Evolutionary conservation across 2,797 vertebrate species (phyloP).

Genomic region (Dipus sagitta): DNA sequence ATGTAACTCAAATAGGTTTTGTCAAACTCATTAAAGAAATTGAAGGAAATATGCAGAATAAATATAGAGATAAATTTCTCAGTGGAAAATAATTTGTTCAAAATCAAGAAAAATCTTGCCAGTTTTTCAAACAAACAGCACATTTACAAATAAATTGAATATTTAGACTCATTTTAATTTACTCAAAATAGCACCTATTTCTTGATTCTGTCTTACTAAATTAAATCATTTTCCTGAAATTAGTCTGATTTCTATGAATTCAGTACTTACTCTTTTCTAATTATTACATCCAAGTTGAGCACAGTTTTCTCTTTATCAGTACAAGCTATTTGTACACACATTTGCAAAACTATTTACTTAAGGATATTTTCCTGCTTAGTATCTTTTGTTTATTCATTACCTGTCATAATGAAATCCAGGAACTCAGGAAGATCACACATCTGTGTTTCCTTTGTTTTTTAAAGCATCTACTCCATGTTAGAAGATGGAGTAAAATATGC

Average conservation of each 20-base stretch:
- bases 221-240: slow-evolving; percentile 64
- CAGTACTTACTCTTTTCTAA: slow-evolving; percentile 60
- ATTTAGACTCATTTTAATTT: slow-evolving; percentile 69
- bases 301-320: slow-evolving; percentile 15
- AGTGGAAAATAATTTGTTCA: not conserved
- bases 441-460: slow-evolving; percentile 64
- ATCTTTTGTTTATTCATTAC: slow-evolving; percentile 49
- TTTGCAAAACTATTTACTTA: slow-evolving; percentile 46
- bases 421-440: slow-evolving; percentile 63
- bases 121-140: slow-evolving; percentile 61
- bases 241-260: slow-evolving; percentile 59
- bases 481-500: slow-evolving; percentile 17
- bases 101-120: slow-evolving; percentile 24
- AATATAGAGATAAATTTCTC: slow-evolving; percentile 1
- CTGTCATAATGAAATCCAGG: slow-evolving; percentile 48
- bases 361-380: slow-evolving; percentile 20
- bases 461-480: slow-evolving; percentile 17
- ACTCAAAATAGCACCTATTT: slow-evolving; percentile 18
- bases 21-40: slow-evolving; percentile 22
- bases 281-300: slow-evolving; percentile 57
- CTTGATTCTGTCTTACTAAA: slow-evolving; percentile 58
- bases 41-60: slow-evolving; percentile 48
- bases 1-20: slow-evolving; percentile 54
- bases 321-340: slow-evolving; percentile 25
- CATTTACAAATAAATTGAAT: slow-evolving; percentile 64